Conservation (phyloP, 1,140 invertebrate genomes). For the Brachionus calyciflorus region DNA sequence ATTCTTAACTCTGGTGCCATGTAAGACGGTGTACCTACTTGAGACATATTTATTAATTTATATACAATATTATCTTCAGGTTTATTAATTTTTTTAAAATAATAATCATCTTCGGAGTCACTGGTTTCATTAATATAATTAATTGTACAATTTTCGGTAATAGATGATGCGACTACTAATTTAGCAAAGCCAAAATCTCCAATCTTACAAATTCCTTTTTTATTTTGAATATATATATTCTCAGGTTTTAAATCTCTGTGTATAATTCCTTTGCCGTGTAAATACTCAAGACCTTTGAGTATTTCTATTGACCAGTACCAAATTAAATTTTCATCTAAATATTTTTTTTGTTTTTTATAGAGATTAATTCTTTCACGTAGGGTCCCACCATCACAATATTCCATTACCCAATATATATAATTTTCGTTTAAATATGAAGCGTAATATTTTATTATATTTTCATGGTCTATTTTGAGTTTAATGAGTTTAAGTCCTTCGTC, state of each 20-base stretch:
- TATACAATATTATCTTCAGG: background rate
- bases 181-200: slow-evolving; percentile 46
- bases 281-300: background rate
- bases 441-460: slow-evolving; percentile 39
- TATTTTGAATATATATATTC: slow-evolving; percentile 48
- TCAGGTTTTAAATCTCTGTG: slow-evolving; percentile 49
- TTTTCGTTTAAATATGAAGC: slow-evolving; percentile 13
- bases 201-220: slow-evolving; percentile 36
- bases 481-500: slow-evolving; percentile 32
- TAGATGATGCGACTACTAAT: slow-evolving; percentile 24
- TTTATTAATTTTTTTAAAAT: background rate
- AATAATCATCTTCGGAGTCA: background rate
- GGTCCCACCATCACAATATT: slow-evolving; percentile 44
- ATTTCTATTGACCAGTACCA: slow-evolving; percentile 41
- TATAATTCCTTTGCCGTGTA: slow-evolving; percentile 44
- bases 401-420: slow-evolving; percentile 41
- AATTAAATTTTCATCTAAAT: slow-evolving; percentile 18
- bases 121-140: slow-evolving; percentile 1
- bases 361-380: background rate
- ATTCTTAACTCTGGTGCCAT: slow-evolving; percentile 39
- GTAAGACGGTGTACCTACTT: slow-evolving; percentile 35
- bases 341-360: slow-evolving; percentile 3
- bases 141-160: slow-evolving; percentile 17
- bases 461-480: slow-evolving; percentile 12
- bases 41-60: slow-evolving; percentile 42